Conservation (phyloP, 2,888 invertebrate species). For the Meiosimyza decipiens region DNA sequence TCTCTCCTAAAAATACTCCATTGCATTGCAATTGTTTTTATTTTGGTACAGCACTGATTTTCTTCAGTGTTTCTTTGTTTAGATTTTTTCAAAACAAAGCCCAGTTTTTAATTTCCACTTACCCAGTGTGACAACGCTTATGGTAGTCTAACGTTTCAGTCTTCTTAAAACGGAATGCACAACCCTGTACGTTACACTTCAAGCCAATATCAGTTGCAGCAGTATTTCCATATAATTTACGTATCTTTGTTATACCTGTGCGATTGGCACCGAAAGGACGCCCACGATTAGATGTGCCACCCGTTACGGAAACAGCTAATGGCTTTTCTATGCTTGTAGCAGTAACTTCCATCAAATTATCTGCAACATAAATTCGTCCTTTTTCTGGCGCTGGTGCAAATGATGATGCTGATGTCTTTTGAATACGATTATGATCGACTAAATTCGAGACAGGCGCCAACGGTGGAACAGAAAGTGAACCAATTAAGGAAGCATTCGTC, state of each 20-base stretch:
- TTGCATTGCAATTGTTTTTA: too few relatives aligned
- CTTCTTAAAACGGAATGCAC: constrained; percentile 63
- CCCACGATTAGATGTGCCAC: constrained; percentile 61
- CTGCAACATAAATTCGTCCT: constrained; percentile 65
- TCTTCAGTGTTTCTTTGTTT: too few relatives aligned
- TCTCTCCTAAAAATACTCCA: too few relatives aligned
- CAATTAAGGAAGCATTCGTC: neutral
- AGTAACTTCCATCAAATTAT: constrained; percentile 57
- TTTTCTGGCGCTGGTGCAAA: constrained; percentile 48
- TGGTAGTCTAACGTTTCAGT: constrained; percentile 60
- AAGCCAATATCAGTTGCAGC: constrained; percentile 49
- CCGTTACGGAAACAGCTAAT: constrained; percentile 43
- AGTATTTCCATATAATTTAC: constrained; percentile 46
- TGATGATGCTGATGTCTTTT: constrained; percentile 16
- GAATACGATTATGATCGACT: neutral
- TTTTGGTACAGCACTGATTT: too few relatives aligned
- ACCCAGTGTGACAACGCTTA: constrained; percentile 61
- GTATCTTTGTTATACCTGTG: constrained; percentile 56
- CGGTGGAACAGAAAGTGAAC: neutral
- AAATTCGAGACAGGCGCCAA: neutral
- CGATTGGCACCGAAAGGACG: constrained; percentile 63
- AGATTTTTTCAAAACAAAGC: neutral
- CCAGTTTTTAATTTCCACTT: constrained; percentile 19
- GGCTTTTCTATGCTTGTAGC: constrained; percentile 31
- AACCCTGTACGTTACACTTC: constrained; percentile 61